Percentiles rank a stretch among this genome's conserved stretches.
Evolutionary conservation across 1,140 invertebrate species (phyloP).

Genomic region (Hyles vespertilio): DNA sequence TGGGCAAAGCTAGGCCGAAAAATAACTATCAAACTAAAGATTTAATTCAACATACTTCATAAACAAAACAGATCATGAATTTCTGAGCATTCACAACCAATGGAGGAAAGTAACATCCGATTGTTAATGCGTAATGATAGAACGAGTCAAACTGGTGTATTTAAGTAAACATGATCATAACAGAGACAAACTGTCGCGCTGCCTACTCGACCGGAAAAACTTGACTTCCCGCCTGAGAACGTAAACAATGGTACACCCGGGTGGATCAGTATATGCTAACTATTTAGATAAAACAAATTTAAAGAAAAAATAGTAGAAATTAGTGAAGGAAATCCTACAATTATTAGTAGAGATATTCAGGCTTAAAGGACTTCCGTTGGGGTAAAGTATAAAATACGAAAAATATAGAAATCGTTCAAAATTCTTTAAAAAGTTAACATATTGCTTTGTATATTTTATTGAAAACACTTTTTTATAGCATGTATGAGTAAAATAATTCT

Average conservation of each 20-base stretch:
- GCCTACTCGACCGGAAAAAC: conserved; percentile 47
- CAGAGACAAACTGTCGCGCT: conserved; percentile 5
- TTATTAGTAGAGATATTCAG: no score
- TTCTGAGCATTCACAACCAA: no score
- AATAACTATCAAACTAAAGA: no score
- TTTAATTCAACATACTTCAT: no score
- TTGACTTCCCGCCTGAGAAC: conserved; percentile 33
- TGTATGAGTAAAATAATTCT: neutral
- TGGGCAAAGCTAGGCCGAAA: no score
- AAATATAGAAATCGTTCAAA: neutral
- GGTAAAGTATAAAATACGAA: no score
- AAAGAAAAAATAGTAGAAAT: no score
- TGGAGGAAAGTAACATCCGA: no score
- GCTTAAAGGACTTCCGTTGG: no score
- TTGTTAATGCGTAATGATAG: neutral
- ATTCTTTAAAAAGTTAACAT: neutral
- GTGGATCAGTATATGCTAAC: conserved; percentile 12
- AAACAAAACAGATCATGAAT: no score
- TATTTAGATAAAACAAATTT: conserved; percentile 15
- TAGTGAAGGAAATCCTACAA: no score
- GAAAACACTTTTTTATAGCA: neutral
- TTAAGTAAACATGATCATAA: neutral
- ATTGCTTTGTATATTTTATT: neutral
- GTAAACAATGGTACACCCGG: conserved; percentile 43
- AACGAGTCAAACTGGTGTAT: conserved; percentile 5